A percentile compares a stretch with the other conserved stretches of the same genome.
Conservation (phyloP, 2,797 vertebrate genomes). For the Potorous gilbertii region DNA sequence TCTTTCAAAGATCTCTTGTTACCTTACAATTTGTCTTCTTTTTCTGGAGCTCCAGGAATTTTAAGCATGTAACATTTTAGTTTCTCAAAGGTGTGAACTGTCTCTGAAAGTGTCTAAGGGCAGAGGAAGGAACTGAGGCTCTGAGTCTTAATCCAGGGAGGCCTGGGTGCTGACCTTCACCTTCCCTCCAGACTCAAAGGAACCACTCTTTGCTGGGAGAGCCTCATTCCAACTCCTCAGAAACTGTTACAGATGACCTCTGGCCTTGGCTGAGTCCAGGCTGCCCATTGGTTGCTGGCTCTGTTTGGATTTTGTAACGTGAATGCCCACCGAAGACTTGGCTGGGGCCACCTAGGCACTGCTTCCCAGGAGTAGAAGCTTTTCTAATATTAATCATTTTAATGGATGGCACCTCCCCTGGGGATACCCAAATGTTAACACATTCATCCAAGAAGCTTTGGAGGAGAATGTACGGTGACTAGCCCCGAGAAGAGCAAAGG, state of each 20-base stretch:
- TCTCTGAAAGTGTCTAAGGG: slow-evolving; percentile 52
- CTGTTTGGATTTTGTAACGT: neutral
- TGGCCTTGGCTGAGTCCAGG: slow-evolving; percentile 22
- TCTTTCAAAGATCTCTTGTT: slow-evolving; percentile 64
- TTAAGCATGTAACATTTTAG: slow-evolving; percentile 59
- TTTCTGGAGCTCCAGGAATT: slow-evolving; percentile 54
- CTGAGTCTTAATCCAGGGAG: neutral
- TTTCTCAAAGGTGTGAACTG: slow-evolving; percentile 53
- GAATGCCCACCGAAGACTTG: neutral
- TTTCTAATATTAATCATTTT: neutral
- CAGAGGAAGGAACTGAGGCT: slow-evolving; percentile 6
- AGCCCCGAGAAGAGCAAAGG: neutral
- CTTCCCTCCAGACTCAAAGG: slow-evolving; percentile 49
- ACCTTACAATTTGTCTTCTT: slow-evolving; percentile 56
- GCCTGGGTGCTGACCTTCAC: slow-evolving; percentile 27
- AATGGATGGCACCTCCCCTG: neutral
- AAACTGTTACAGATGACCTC: neutral
- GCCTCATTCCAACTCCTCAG: neutral
- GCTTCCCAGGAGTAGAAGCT: neutral
- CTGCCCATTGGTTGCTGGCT: neutral
- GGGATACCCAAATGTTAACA: neutral
- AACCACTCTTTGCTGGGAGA: slow-evolving; percentile 21
- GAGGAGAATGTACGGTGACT: neutral
- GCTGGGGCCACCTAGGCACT: neutral
- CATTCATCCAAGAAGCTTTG: neutral